Evolutionary conservation across 2,888 invertebrate species (phyloP), one percentile per base, ranked within the genome.

Genomic region (Parascotia fuliginaria): DNA sequence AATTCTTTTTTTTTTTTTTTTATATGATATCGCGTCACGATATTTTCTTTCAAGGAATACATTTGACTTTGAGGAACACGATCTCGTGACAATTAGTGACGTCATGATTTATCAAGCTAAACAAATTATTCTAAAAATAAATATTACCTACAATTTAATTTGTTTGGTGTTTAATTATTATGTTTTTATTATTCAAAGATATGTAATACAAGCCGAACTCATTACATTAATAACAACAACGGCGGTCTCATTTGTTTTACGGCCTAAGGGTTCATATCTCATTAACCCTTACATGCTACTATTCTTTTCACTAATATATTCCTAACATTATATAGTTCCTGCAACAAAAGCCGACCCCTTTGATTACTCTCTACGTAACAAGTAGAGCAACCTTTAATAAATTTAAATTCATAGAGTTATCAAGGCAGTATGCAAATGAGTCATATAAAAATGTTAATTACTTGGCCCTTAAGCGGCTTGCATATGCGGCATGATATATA

Each of bases 371-470:
- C 48, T 60, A 56, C 52, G 28, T 54, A 58, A 60, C 60, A 66
- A 66, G 62, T 60, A 34, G 61, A 63, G 68, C 71, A 71, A 73
- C 75, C 77, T 77, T 81, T 78, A 75, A 76, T 79, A 81, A 75
- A 81, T 81, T 80, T 74, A 79, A 75, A 81, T 80, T 81, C 77
- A 79, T 75, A 67, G 74, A 75, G 75, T 77, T 81, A 81, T 80
- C 79, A 79, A 73, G 77, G 73, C 65, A 65, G 61, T 81, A 83
- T 83, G 83, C 80, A 82, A 83, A 83, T 82, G 60, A 59, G 59
- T 44, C 64, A 65, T 75, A 81, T 82, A 81, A 82, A 83, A 82
- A 82, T 82, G 82, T 77, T 83, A 82, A 83, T 82, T 75, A 79
- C 65, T 55, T 53, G 59, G 60, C 72, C 74, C 74, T 76, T 70